These are phyloP conservation scores for Caenorhabditis brenneri DNA, from an alignment of 1,140 invertebrate genomes.

Conservation along the genomic window DNA sequence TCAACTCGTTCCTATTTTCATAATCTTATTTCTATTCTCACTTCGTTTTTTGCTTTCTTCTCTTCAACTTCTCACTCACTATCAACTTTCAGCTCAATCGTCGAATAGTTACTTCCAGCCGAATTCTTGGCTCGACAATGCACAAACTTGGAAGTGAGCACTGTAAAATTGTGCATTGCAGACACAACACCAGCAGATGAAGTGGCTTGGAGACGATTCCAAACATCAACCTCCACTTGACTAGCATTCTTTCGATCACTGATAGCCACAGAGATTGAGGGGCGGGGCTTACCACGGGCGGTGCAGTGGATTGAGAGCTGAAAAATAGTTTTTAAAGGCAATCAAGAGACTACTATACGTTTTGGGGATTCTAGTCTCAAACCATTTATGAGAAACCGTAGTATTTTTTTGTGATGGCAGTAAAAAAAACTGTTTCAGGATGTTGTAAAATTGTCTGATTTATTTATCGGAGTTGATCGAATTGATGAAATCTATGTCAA, in stretches of 20 bases:
- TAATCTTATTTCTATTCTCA: too few relatives aligned
- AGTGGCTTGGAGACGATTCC: constrained; percentile 20
- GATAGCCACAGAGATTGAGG: constrained; percentile 12
- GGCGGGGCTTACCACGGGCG: constrained; percentile 42
- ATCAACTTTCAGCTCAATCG: constrained; percentile 22
- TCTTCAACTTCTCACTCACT: not conserved
- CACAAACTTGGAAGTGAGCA: constrained; percentile 35
- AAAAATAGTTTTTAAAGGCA: too few relatives aligned
- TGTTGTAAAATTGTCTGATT: too few relatives aligned
- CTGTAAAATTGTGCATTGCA: constrained; percentile 12
- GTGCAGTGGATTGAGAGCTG: constrained; percentile 38
- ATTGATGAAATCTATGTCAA: too few relatives aligned
- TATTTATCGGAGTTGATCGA: too few relatives aligned
- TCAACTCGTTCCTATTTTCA: too few relatives aligned
- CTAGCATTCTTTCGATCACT: constrained; percentile 18
- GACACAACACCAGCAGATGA: constrained; percentile 24
- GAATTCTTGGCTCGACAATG: constrained; percentile 48
- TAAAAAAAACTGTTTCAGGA: too few relatives aligned
- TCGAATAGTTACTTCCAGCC: constrained; percentile 35
- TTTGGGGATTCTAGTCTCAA: too few relatives aligned
- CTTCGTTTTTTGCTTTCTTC: too few relatives aligned
- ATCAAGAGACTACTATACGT: too few relatives aligned
- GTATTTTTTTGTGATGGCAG: too few relatives aligned
- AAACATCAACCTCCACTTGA: constrained; percentile 33
- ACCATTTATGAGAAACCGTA: too few relatives aligned